Percentiles rank a stretch among this genome's conserved stretches.
phyloP scores from a whole-genome alignment of 2,113 vertebrate genomes.

The Leucopsar rothschildi region DNA sequence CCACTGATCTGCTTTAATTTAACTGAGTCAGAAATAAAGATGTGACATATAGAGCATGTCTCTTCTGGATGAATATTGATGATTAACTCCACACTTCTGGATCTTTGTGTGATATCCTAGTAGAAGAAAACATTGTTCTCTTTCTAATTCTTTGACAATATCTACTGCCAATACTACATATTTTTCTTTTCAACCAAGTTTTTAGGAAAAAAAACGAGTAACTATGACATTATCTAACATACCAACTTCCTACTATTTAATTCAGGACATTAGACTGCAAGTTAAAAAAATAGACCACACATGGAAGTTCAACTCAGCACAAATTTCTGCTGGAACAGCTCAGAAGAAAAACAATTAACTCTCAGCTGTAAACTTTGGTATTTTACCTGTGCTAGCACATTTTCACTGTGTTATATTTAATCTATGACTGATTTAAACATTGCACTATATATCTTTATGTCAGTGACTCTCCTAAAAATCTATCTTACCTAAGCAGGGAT shows the following conservation, averaged over 20 bases:
- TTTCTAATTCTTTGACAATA: background rate
- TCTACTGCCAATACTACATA: background rate
- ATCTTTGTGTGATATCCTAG: background rate
- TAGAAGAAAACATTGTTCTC: background rate
- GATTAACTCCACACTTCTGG: background rate
- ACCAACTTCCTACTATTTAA: background rate
- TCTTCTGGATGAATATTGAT: background rate
- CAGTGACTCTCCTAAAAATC: background rate
- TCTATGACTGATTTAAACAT: background rate
- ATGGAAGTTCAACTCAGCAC: background rate
- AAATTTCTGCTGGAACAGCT: conserved; percentile 22
- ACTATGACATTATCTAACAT: background rate
- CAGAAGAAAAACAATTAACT: background rate
- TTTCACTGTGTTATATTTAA: background rate
- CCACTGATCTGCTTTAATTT: background rate
- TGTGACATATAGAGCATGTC: background rate
- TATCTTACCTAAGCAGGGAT: background rate
- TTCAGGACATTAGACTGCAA: background rate
- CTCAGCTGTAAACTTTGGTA: background rate
- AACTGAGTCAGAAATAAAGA: background rate
- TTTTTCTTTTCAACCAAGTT: background rate
- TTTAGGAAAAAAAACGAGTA: background rate
- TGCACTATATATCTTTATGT: background rate
- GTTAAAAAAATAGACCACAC: background rate
- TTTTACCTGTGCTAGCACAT: background rate